phyloP scores from a whole-genome alignment of 2,113 vertebrate species.

The Echinops telfairi region DNA sequence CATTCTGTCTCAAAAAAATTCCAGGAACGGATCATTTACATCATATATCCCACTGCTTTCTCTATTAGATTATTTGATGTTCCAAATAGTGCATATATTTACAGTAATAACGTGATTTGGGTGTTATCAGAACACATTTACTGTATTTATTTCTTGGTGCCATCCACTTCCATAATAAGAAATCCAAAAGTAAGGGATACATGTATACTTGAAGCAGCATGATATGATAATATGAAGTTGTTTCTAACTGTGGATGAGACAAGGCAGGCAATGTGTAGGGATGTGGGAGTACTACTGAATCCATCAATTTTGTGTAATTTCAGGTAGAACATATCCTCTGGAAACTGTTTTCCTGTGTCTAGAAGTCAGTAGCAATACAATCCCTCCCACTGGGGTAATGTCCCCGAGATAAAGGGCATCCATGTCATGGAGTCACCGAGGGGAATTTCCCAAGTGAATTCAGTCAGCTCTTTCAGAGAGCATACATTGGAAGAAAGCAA shows the following conservation, averaged over 20 bases:
- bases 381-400: background rate
- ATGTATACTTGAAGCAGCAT: background rate
- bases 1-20: background rate
- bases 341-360: background rate
- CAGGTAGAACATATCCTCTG: background rate
- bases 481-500: background rate
- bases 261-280: background rate
- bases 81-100: background rate
- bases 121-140: background rate
- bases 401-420: background rate
- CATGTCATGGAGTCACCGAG: rapidly evolving
- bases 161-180: background rate
- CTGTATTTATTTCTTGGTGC: background rate
- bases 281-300: background rate
- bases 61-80: background rate
- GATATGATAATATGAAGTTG: background rate
- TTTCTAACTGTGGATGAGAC: background rate
- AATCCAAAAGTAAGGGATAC: background rate
- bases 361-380: background rate
- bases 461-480: background rate
- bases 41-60: rapidly evolving
- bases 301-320: background rate
- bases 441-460: background rate
- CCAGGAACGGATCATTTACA: background rate
- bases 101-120: background rate